Percentiles rank a stretch among this genome's conserved stretches.
Conservation (phyloP, 2,113 vertebrate genomes). For the Madoqua kirkii region DNA sequence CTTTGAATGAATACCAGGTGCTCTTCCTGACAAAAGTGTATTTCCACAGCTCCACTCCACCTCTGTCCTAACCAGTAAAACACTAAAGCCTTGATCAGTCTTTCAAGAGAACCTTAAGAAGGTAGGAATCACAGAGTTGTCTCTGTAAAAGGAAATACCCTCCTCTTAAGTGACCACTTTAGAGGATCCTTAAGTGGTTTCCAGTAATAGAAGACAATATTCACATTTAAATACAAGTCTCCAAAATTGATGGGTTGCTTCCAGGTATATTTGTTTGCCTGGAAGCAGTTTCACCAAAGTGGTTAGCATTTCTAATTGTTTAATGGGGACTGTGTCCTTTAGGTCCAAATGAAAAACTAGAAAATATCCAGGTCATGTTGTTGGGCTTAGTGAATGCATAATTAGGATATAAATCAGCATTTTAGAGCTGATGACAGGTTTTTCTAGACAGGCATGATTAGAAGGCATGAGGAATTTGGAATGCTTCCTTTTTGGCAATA, state of each 20-base stretch:
- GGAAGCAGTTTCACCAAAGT: background rate
- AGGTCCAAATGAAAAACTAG: constrained; percentile 2
- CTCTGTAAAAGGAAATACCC: constrained; percentile 53
- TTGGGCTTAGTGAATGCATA: background rate
- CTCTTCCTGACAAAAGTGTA: background rate
- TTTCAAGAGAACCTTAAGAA: background rate
- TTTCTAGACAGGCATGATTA: constrained; percentile 38
- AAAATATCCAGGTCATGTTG: background rate
- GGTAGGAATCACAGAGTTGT: constrained; percentile 23
- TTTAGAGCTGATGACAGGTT: background rate
- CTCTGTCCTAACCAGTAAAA: background rate
- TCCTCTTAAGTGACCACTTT: constrained; percentile 70
- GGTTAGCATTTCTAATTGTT: constrained; percentile 51
- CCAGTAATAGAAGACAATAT: constrained; percentile 46
- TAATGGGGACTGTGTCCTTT: constrained; percentile 25
- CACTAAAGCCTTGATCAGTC: background rate
- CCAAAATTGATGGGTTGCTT: constrained; percentile 18
- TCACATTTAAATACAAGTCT: constrained; percentile 44
- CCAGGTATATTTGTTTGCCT: constrained; percentile 38
- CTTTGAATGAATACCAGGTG: background rate
- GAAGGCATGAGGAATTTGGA: constrained; percentile 24
- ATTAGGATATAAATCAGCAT: constrained; percentile 34
- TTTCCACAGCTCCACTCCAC: background rate
- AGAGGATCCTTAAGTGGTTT: constrained; percentile 70
- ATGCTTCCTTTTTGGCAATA: background rate